Percentiles rank a stretch among this genome's conserved stretches.
Evolutionary conservation across 2,113 vertebrate genomes (phyloP).

Genomic region (Apodemus speciosus): DNA sequence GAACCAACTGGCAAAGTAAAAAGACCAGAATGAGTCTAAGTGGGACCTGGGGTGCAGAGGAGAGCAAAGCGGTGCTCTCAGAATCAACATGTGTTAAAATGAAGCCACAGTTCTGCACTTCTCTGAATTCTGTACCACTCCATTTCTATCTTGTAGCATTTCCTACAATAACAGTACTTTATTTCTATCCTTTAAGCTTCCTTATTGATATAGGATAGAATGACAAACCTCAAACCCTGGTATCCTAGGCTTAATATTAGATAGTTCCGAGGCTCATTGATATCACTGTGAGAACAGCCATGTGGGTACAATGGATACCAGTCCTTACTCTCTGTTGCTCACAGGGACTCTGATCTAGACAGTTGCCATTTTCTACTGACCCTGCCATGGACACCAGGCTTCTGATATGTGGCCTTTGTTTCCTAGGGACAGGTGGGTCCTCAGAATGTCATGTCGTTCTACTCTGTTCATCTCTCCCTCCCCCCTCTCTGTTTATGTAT

Average conservation of each 20-base stretch:
- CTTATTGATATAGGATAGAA: not conserved
- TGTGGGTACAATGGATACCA: accelerated
- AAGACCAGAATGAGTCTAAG: too few relatives aligned
- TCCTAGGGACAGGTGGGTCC: not conserved
- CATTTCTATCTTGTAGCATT: not conserved
- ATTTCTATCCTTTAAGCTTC: not conserved
- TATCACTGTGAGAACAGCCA: not conserved
- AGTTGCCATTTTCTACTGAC: too few relatives aligned
- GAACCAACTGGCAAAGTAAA: not conserved
- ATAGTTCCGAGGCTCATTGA: not conserved
- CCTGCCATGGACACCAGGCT: not conserved
- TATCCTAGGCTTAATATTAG: not conserved
- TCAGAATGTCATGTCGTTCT: not conserved
- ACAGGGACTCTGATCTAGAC: not conserved
- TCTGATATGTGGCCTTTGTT: not conserved
- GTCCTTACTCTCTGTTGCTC: not conserved
- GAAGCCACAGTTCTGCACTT: not conserved
- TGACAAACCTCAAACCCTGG: too few relatives aligned
- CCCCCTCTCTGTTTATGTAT: not conserved
- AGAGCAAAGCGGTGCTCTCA: too few relatives aligned
- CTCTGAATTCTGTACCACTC: not conserved
- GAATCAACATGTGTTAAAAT: not conserved
- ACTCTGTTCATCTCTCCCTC: not conserved
- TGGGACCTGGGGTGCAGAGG: not conserved
- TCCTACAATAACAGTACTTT: not conserved